Evolutionary conservation across 2,113 vertebrate species (phyloP).

Genomic region (Scomber scombrus): DNA sequence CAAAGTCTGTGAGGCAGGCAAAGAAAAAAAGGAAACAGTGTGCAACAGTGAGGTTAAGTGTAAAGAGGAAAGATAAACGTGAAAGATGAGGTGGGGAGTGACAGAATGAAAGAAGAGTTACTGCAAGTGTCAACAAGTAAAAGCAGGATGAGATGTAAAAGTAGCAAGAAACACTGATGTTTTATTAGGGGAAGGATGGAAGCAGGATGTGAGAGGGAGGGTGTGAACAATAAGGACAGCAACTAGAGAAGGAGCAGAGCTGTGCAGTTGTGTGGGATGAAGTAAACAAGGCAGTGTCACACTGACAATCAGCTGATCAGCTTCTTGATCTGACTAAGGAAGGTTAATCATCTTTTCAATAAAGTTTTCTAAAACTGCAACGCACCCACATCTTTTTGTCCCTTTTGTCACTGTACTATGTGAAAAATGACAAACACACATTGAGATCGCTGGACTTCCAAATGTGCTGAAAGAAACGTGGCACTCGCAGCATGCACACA

Average conservation of each 20-base stretch:
- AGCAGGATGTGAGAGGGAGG: constrained; percentile 16
- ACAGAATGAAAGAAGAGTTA: constrained; percentile 1
- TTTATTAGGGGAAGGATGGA: constrained; percentile 24
- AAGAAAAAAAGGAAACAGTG: neutral
- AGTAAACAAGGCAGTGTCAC: neutral
- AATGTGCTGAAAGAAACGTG: neutral
- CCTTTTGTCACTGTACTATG: neutral
- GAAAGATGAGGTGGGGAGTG: neutral
- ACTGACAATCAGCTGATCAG: constrained; percentile 30
- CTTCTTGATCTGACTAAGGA: constrained; percentile 3
- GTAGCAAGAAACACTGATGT: neutral
- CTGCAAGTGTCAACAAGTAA: constrained; percentile 9
- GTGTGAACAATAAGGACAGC: constrained; percentile 11
- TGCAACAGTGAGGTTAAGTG: constrained; percentile 5
- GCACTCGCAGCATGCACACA: constrained; percentile 16
- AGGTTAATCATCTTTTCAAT: neutral
- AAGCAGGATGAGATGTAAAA: constrained; percentile 25
- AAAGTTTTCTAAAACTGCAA: constrained; percentile 8
- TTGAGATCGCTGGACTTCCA: neutral
- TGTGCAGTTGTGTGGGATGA: constrained; percentile 6
- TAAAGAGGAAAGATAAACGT: neutral
- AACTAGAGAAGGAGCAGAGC: neutral
- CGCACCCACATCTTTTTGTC: neutral
- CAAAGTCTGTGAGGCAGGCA: constrained; percentile 1
- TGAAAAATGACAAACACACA: constrained; percentile 23